Base-by-base conservation (phyloP, 2,888 invertebrate genomes). In the Andricus curvator region DNA sequence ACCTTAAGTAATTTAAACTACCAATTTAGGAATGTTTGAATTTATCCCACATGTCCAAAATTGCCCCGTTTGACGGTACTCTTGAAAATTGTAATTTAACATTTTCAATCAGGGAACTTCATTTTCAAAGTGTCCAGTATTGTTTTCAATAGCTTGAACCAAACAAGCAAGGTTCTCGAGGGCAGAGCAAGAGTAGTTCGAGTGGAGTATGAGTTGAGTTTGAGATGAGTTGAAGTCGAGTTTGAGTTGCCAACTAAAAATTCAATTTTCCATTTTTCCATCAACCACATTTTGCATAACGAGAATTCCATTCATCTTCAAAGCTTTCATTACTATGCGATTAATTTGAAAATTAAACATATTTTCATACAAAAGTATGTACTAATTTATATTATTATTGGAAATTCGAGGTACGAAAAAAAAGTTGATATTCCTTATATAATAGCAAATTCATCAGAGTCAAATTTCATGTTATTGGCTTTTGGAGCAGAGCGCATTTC, bases 401-500 rank as follows among this genome's bases (percentile, higher is more conserved):
- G 15, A 44, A 15, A 44, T 15, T 44, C 15, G 15, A 44, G 13
- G 44, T 44, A 4, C 15, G 44, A 44, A 44, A 44, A 44, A 11
- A 41, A 41, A 41, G 13, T 0, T 44, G 44, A 15, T 44, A 44
- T 44, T 13, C 22, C 6, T 13, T 68, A 4, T 44, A 68, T 11
- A 11, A 41, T 25, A 68, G 8, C n/a, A n/a, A 56, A 56, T 74
- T n/a, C n/a, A 56, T 74, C n/a, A 2, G 56, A 74, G 33, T 29
- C 29, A 74, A 56, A 74, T 74, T 56, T 33, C 33, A n/a, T 56
- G 33, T 29, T 70, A 74, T 33, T 56, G 56, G 56, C 74, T 74
- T 74, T 56, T 56, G 56, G 37, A 78, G 67, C 70, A 78, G 66
- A 78, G 83, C 77, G 84, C 81, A 81, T 84, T 83, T 82, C 81